Percentiles rank a stretch among this genome's conserved stretches.
Conservation (phyloP, 2,797 vertebrate species). For the Cossypha caffra region DNA sequence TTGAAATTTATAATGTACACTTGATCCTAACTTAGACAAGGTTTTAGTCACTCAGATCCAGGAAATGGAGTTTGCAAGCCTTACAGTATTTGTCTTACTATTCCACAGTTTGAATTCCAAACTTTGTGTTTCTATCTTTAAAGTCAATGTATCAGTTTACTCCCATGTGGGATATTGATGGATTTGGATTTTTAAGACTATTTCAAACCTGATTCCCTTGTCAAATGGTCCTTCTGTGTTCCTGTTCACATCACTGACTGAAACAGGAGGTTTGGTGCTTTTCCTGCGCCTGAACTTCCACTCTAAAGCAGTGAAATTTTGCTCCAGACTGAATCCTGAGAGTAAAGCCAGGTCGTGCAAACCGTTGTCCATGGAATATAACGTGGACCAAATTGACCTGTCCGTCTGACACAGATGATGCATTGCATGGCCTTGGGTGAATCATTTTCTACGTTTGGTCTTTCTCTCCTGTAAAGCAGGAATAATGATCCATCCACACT, state of each 20-base stretch:
- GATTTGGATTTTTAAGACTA: not conserved
- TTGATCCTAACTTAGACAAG: not conserved
- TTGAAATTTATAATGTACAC: not conserved
- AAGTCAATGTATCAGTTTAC: not conserved
- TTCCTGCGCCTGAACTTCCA: not conserved
- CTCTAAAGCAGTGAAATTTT: not conserved
- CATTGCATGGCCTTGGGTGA: not conserved
- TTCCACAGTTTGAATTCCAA: not conserved
- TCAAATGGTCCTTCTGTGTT: not conserved
- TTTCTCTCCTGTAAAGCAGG: not conserved
- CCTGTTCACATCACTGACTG: not conserved
- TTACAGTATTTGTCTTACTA: not conserved
- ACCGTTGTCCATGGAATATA: not conserved
- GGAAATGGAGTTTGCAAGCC: not conserved
- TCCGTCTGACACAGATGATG: not conserved
- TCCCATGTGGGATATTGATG: fast-evolving
- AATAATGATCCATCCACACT: not conserved
- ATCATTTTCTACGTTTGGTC: not conserved
- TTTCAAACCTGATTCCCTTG: fast-evolving
- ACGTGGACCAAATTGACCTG: not conserved
- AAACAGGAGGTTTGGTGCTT: not conserved
- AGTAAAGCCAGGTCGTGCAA: not conserved
- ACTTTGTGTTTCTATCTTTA: not conserved
- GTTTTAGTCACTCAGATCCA: not conserved
- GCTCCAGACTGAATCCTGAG: not conserved